These are phyloP conservation scores for Drosophila asahinai DNA, from an alignment of 1,140 invertebrate genomes.

Conservation along the genomic window DNA sequence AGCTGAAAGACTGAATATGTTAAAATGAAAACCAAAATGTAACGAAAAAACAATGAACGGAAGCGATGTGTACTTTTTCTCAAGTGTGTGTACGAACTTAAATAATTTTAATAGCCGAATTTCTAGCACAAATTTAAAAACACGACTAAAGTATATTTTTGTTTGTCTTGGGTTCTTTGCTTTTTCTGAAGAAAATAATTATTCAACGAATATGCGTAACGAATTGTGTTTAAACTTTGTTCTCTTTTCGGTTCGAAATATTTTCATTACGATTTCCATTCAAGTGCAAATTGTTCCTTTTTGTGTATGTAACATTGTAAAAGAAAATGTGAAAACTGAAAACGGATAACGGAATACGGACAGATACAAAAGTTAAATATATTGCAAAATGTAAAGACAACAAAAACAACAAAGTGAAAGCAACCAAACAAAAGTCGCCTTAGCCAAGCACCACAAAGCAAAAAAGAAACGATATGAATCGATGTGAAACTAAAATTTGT, in stretches of 20 bases:
- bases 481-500: conserved; percentile 60
- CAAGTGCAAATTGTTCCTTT: conserved; percentile 58
- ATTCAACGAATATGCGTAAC: not conserved
- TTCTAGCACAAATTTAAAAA: conserved; percentile 78
- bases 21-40: conserved; percentile 67
- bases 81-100: conserved; percentile 71
- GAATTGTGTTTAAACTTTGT: conserved; percentile 1
- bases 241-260: conserved; percentile 14
- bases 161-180: conserved; percentile 21
- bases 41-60: conserved; percentile 49
- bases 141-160: conserved; percentile 32
- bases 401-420: conserved; percentile 64
- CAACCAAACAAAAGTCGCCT: conserved; percentile 84
- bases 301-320: conserved; percentile 41
- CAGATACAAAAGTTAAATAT: conserved; percentile 72
- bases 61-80: conserved; percentile 64
- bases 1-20: conserved; percentile 85
- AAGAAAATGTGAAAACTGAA: conserved; percentile 42
- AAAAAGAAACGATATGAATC: conserved; percentile 64
- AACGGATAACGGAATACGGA: conserved; percentile 39
- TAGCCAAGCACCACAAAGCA: conserved; percentile 83
- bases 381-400: conserved; percentile 79
- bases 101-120: conserved; percentile 84
- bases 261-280: conserved; percentile 26
- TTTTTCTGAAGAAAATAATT: conserved; percentile 3